Conservation (phyloP, 2,113 vertebrate genomes). For the Hepsetus odoe region DNA sequence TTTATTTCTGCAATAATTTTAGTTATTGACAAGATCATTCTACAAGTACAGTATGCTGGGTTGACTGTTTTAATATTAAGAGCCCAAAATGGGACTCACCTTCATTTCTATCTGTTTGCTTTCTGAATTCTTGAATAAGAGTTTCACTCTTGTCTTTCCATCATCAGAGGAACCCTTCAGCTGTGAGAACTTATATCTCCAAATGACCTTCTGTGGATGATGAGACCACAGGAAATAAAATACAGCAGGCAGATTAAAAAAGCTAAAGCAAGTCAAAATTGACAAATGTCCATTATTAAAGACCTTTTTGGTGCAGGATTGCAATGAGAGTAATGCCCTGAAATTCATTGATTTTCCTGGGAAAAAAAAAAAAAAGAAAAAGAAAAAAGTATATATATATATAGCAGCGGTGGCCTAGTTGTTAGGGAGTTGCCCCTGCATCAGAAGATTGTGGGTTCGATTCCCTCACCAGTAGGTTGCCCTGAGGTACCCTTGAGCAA, state of each 20-base stretch:
- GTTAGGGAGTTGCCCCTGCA: too few relatives aligned
- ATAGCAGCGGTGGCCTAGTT: too few relatives aligned
- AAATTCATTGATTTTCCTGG: too few relatives aligned
- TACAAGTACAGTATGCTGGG: not conserved
- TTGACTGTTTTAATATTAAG: not conserved
- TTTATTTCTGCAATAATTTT: not conserved
- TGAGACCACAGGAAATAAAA: constrained; percentile 22
- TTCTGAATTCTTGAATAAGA: constrained; percentile 89
- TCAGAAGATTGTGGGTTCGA: too few relatives aligned
- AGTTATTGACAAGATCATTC: not conserved
- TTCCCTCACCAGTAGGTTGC: too few relatives aligned
- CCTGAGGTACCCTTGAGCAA: too few relatives aligned
- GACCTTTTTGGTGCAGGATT: not conserved
- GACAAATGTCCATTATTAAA: constrained; percentile 15
- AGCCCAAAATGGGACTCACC: constrained; percentile 69
- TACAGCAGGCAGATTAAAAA: constrained; percentile 11
- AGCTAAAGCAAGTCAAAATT: constrained; percentile 10
- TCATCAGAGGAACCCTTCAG: constrained; percentile 96
- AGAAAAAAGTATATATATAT: too few relatives aligned
- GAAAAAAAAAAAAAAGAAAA: too few relatives aligned
- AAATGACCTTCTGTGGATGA: constrained; percentile 79
- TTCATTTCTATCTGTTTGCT: constrained; percentile 93
- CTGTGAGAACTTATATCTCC: constrained; percentile 94
- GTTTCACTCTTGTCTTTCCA: constrained; percentile 88
- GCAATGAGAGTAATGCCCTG: too few relatives aligned